Evolutionary conservation across 1,140 invertebrate species (phyloP), one percentile per base, ranked within the genome.

Genomic region (Listronotus bonariensis): DNA sequence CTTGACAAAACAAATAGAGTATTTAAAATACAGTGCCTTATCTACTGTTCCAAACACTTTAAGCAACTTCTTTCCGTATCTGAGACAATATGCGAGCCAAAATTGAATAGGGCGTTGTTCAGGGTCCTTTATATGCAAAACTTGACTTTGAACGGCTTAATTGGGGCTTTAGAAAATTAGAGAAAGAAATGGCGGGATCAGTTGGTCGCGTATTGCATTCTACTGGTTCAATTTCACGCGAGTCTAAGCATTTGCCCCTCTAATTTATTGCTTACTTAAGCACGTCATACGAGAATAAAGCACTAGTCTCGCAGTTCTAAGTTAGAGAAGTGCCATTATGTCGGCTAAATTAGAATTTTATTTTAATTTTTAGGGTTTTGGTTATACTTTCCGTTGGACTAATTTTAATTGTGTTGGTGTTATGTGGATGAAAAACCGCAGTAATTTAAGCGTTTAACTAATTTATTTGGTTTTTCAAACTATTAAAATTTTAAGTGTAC

Each of bases 221-320:
- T 60, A 40, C 45, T 41, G 32, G 45, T 61, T 43, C 48, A 61
- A 61, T 61, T 61, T 61, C 59, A 61, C 48, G 59, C 59, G 59
- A 18, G n/a, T 61, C 42, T 61, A 61, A 61, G 36, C 59, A 52
- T 61, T 59, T 41, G 57, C 57, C 57, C 15, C 17, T 26, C 38
- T 61, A 61, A 61, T 61, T 61, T 61, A 61, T 61, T 61, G 42
- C 55, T 45, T 58, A 58, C 55, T 43, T 58, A 32, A 45, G 12
- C 20, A 45, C 43, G 55, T 58, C 55, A 54, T 61, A 40, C 34
- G 34, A 36, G 34, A 36, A 36, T 36, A 36, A 36, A 36, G 34
- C 34, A 36, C 34, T 36, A 36, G 34, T 10, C 8, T 10, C 34
- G 34, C 34, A 36, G 34, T 36, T 36, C 34, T 36, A 5, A 36